Evolutionary conservation across 2,888 invertebrate species (phyloP).

Genomic region (Aphodius granarius): DNA sequence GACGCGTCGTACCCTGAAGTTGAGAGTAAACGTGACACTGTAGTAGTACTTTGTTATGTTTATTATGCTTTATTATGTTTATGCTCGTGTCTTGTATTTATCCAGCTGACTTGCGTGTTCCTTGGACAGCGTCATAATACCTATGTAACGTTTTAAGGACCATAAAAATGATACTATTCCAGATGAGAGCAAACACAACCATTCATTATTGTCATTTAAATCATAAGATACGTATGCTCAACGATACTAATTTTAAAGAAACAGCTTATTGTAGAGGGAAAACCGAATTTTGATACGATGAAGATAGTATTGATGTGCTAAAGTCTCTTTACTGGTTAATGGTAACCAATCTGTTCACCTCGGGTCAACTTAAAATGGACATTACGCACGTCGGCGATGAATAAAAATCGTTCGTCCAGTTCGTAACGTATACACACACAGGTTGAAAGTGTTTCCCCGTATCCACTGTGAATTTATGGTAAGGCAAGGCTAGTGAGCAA

Average conservation of each 20-base stretch:
- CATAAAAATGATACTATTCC: not conserved
- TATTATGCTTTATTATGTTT: not conserved
- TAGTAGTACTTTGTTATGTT: not conserved
- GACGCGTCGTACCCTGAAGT: not conserved
- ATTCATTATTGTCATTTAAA: not conserved
- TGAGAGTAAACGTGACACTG: not conserved
- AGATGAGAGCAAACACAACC: not conserved
- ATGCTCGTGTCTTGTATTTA: not conserved
- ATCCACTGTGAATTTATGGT: not conserved
- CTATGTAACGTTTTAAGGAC: not conserved
- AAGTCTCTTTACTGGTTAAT: not conserved
- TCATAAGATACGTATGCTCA: not conserved
- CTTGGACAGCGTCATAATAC: not conserved
- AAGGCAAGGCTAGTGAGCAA: not conserved
- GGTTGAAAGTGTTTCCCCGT: not conserved
- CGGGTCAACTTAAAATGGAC: not conserved
- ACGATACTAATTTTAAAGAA: not conserved
- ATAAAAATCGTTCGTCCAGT: not conserved
- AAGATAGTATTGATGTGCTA: not conserved
- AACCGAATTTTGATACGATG: too few relatives aligned
- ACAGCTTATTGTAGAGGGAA: not conserved
- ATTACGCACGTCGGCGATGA: not conserved
- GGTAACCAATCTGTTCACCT: not conserved
- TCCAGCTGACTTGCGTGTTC: not conserved
- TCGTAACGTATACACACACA: not conserved